Conservation (phyloP, 2,888 invertebrate genomes). For the Penaeus monodon region DNA sequence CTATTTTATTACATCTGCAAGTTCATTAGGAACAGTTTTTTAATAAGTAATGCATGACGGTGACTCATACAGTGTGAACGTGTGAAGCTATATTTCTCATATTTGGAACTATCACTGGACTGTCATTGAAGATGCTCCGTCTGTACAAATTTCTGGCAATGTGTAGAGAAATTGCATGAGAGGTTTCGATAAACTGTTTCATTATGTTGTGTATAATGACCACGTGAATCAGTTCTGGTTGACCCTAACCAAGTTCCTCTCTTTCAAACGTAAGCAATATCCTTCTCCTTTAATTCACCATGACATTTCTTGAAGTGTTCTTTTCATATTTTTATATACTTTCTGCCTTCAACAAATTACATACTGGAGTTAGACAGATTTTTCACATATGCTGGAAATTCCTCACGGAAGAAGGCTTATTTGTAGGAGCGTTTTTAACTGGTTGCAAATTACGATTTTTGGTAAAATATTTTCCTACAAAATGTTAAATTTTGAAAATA, state of each 20-base stretch:
- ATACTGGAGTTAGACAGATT: neutral
- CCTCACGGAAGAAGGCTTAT: constrained; percentile 1
- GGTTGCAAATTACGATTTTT: no score
- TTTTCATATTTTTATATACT: no score
- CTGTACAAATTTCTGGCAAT: constrained; percentile 26
- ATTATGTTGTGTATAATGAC: constrained; percentile 5
- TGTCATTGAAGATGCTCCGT: constrained; percentile 23
- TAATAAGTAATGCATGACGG: constrained; percentile 34
- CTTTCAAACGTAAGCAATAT: constrained; percentile 16
- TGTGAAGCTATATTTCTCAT: constrained; percentile 28
- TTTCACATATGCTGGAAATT: constrained; percentile 8
- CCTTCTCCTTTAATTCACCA: constrained; percentile 23
- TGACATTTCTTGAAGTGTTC: neutral
- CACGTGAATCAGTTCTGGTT: constrained; percentile 12
- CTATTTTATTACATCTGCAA: constrained; percentile 2
- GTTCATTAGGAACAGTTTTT: constrained; percentile 29
- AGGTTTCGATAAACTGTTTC: neutral
- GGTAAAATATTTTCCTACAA: no score
- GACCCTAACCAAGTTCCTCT: neutral
- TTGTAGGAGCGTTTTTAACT: neutral
- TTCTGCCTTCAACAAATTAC: no score
- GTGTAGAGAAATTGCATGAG: constrained; percentile 18
- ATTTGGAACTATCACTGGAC: constrained; percentile 15
- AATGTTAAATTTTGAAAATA: no score
- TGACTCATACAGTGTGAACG: constrained; percentile 38